Conservation (phyloP, 2,113 vertebrate species). For the Cephalopterus ornatus region DNA sequence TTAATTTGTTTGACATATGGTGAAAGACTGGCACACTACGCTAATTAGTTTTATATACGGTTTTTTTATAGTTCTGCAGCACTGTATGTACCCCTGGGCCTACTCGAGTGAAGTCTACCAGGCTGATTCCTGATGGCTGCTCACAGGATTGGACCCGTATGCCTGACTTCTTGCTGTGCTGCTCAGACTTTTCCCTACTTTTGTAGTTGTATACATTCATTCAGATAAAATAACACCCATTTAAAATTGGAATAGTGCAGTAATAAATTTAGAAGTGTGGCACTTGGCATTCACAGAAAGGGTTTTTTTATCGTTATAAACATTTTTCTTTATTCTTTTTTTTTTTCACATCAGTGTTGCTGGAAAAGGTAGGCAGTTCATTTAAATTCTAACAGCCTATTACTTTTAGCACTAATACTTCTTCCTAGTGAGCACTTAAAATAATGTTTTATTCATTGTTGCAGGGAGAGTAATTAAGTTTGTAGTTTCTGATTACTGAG, state of each 20-base stretch:
- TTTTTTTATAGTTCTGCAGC: neutral
- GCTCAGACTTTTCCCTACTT: neutral
- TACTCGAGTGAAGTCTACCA: neutral
- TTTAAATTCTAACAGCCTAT: neutral
- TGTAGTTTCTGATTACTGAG: neutral
- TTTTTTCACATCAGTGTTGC: neutral
- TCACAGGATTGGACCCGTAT: neutral
- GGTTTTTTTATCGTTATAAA: neutral
- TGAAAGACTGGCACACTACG: conserved; percentile 8
- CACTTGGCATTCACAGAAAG: neutral
- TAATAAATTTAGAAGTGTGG: neutral
- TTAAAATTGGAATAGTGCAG: neutral
- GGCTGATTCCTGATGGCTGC: neutral
- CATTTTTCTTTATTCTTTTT: neutral
- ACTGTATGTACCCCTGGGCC: neutral
- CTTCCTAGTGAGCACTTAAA: neutral
- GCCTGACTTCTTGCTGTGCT: neutral
- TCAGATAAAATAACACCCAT: neutral
- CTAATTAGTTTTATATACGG: conserved; percentile 40
- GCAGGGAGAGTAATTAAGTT: neutral
- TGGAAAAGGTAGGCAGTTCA: neutral
- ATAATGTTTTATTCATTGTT: neutral
- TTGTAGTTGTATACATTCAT: neutral
- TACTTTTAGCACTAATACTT: neutral
- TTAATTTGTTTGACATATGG: conserved; percentile 36